These are phyloP conservation scores for Chiloscyllium punctatum DNA, from an alignment of 2,797 vertebrate species.

Conservation along the genomic window DNA sequence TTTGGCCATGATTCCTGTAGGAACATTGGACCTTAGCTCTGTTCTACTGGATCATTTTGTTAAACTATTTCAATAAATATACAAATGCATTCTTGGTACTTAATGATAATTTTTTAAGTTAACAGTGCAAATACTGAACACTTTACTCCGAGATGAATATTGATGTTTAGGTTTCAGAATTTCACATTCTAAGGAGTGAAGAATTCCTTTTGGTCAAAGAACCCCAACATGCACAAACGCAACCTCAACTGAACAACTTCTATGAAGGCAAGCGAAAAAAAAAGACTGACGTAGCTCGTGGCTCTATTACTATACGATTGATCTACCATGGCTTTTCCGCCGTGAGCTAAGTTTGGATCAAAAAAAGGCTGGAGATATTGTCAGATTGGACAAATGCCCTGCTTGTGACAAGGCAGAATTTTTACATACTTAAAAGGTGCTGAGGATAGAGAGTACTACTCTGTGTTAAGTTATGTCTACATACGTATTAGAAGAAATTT, in stretches of 20 bases:
- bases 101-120: neutral
- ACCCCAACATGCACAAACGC: neutral
- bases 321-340: slow-evolving; percentile 32
- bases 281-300: slow-evolving; percentile 34
- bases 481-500: neutral
- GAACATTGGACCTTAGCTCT: neutral
- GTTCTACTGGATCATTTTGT: slow-evolving; percentile 7
- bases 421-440: slow-evolving; percentile 30
- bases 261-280: slow-evolving; percentile 34
- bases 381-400: slow-evolving; percentile 37
- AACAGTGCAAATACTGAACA: slow-evolving; percentile 4
- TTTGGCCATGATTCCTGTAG: neutral
- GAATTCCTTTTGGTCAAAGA: slow-evolving; percentile 6
- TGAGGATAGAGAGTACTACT: neutral
- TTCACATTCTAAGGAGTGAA: neutral
- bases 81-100: neutral
- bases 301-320: slow-evolving; percentile 34
- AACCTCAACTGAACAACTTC: slow-evolving; percentile 35
- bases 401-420: slow-evolving; percentile 31
- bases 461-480: neutral
- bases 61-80: neutral
- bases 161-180: neutral
- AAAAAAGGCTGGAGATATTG: slow-evolving; percentile 38
- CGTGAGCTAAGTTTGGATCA: slow-evolving; percentile 34
- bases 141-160: neutral